Evolutionary conservation across 2,888 invertebrate species (phyloP), one percentile per base, ranked within the genome.

Genomic region (Andrena chrysosceles): DNA sequence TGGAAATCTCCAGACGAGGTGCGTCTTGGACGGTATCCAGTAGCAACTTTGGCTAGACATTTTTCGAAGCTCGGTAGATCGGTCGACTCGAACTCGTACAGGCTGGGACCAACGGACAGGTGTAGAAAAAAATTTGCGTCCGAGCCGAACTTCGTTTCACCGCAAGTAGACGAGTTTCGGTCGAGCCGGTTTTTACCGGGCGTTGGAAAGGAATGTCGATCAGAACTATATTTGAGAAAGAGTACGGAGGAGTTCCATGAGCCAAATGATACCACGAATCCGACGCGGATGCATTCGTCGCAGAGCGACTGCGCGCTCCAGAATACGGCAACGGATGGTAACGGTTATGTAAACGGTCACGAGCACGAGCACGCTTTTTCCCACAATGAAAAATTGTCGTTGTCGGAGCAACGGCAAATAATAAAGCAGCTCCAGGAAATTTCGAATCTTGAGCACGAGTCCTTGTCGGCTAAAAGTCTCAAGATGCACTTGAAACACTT

Each of bases 1-100:
- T 96, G 96, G 96, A 96, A 95, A 89, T 96, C 96, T 0, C 96
- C 96, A 0, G 96, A 96, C 87, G 96, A 96, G 88, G 96, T 96
- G 70, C 94, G 96, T 76, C 95, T 96, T 26, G 96, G 96, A 0
- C 95, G 95, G 77, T 97, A 97, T 0, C 95, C 96, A 92, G 97
- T 97, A 0, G 96, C 96, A 77, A 96, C 96, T 56, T 94, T 97
- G 78, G 95, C 97, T 0, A 96, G 96, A 91, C 96, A 96, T 92
- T 97, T 97, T 74, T 94, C 94, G 0, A 90, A 93, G 56, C 91
- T 94, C 23, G 94, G 94, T 1, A 94, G 94, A 2, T 77, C 94
- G 10, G 93, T 94, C 10, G 93, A 91, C 4, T 7, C 42, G 29
- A 33, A 7, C 8, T 8, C 5, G 4, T 42, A 42, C 13, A 48